Percentiles rank a stretch among this genome's conserved stretches.
These are phyloP conservation scores for Serranus cabrilla DNA, from an alignment of 2,797 vertebrate species.

Conservation along the genomic window DNA sequence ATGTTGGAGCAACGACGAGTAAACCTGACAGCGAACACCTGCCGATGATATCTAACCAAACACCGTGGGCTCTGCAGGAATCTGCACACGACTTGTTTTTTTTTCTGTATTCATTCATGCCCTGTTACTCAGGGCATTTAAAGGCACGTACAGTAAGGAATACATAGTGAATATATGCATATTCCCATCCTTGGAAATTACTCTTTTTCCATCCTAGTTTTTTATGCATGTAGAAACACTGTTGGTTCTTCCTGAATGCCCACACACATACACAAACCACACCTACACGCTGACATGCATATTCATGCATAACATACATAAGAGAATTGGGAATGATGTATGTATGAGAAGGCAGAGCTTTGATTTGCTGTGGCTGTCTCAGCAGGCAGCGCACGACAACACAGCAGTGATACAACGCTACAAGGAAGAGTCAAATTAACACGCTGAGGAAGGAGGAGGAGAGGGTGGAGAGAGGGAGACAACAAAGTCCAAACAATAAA, in stretches of 20 bases:
- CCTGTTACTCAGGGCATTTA: neutral
- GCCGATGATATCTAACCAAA: constrained; percentile 62
- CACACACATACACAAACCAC: constrained; percentile 1
- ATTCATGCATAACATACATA: constrained; percentile 11
- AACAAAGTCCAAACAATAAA: constrained; percentile 65
- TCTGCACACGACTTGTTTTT: constrained; percentile 26
- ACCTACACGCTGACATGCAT: neutral
- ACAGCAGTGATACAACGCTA: constrained; percentile 32
- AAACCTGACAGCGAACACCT: constrained; percentile 67
- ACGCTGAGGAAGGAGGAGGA: constrained; percentile 57
- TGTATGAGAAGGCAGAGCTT: constrained; percentile 40
- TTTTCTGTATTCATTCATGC: constrained; percentile 6
- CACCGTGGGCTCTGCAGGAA: constrained; percentile 37
- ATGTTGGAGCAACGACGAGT: constrained; percentile 41
- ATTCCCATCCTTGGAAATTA: neutral
- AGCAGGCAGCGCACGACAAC: constrained; percentile 43
- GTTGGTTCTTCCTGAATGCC: neutral
- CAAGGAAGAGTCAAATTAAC: constrained; percentile 66
- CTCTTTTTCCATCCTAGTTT: constrained; percentile 22
- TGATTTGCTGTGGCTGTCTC: constrained; percentile 61
- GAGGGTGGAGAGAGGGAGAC: constrained; percentile 49
- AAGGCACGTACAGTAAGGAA: neutral
- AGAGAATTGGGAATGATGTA: constrained; percentile 22
- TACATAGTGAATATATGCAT: neutral
- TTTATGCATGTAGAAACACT: constrained; percentile 14